Evolutionary conservation across 1,140 invertebrate species (phyloP), one percentile per base, ranked within the genome.

Genomic region (Caenorhabditis elegans): DNA sequence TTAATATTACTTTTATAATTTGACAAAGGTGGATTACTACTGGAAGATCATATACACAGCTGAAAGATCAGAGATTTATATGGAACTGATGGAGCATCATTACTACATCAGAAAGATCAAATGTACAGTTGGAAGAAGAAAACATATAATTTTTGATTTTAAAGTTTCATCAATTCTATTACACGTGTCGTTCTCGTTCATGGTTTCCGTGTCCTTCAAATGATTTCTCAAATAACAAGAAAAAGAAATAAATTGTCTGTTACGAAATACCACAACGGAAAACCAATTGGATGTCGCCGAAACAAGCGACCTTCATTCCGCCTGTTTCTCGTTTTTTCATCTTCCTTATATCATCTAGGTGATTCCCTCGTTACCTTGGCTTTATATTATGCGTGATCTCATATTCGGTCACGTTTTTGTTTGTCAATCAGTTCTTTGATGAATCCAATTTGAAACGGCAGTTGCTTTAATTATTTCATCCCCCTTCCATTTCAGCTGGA

Each of bases 331-430:
- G 26, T 60, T 34, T 60, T 17, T 22, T 13, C 17, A 26, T 60
- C 19, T 24, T 26, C 10, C 15, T 70, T 13, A 15, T 70, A 70
- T 70, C 60, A 70, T 70, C n/a, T 43, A 3, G 8, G n/a, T 70
- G 60, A 70, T 70, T 70, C 28, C 28, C 19, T 34, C 53, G 34
- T 70, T 70, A 70, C 60, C 60, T 70, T 39, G 60, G 34, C 60
- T 60, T 60, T 60, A 31, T 6, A 60, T 60, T 70, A 70, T 70
- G 60, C 60, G 60, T 70, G 60, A 70, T 70, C 34, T 70, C 60
- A 60, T 53, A 6, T 11, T 5, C 11, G 31, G 60, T 70, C 60
- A 70, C 60, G 19, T 22, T 43, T 15, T 70, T 70, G 60, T 70
- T 70, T 10, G 13, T 36, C 60, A 22, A 43, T 70, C 11, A n/a